phyloP scores from a whole-genome alignment of 1,140 invertebrate species.

The Tenebrio molitor region DNA sequence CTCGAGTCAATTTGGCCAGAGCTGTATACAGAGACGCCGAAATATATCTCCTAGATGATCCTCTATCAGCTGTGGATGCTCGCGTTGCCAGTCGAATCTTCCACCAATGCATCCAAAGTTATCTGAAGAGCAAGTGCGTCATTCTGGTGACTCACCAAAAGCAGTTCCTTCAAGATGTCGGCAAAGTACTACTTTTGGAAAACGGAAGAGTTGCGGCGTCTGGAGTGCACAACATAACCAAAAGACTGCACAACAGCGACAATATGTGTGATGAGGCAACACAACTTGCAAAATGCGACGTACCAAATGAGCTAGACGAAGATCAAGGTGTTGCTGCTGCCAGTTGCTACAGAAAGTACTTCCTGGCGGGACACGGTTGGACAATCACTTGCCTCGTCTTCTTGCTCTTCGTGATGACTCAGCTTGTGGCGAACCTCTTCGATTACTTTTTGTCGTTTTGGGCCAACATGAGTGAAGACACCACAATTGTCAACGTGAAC shows the following conservation, averaged over 20 bases:
- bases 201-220: not conserved
- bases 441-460: not conserved
- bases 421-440: not conserved
- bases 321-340: not conserved
- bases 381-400: not conserved
- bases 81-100: not conserved
- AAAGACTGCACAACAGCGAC: too few species aligned
- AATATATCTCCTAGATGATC: too few species aligned
- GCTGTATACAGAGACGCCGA: too few species aligned
- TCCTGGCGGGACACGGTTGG: not conserved
- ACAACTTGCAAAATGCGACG: too few species aligned
- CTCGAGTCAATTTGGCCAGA: too few species aligned
- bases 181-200: not conserved
- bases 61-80: not conserved
- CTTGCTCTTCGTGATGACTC: not conserved
- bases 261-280: too few species aligned
- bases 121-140: not conserved
- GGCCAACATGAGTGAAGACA: not conserved
- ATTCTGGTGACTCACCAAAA: not conserved
- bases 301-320: not conserved
- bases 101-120: not conserved
- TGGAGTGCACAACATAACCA: not conserved
- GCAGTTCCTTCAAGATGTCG: not conserved
- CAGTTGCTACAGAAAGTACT: not conserved
- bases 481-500: not conserved